These are phyloP conservation scores for Heliornis fulica DNA, from an alignment of 2,113 vertebrate genomes.

Conservation along the genomic window DNA sequence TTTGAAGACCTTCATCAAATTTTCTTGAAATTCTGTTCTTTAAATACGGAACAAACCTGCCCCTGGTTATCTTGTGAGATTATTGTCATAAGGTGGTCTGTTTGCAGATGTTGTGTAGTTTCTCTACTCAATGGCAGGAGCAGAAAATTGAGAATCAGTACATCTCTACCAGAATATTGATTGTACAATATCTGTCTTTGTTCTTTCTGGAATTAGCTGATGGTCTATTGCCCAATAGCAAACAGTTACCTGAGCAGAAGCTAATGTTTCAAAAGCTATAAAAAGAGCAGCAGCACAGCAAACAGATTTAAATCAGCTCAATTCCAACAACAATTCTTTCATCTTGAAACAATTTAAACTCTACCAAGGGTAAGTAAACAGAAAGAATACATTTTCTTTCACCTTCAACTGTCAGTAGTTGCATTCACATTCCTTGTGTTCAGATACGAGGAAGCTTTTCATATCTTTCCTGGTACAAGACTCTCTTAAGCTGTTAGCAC, in stretches of 20 bases:
- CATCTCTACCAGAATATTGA: slow-evolving; percentile 6
- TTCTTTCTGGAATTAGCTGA: slow-evolving; percentile 12
- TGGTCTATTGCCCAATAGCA: slow-evolving; percentile 26
- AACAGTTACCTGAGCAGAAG: slow-evolving; percentile 10
- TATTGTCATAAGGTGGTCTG: not conserved
- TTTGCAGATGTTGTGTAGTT: not conserved
- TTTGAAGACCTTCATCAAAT: not conserved
- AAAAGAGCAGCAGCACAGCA: slow-evolving; percentile 12
- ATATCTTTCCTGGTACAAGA: not conserved
- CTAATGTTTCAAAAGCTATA: slow-evolving; percentile 16
- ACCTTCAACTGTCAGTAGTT: not conserved
- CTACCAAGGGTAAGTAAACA: slow-evolving; percentile 29
- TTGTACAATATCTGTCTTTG: slow-evolving; percentile 4
- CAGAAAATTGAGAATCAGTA: not conserved
- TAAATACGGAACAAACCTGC: not conserved
- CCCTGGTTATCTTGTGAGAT: not conserved
- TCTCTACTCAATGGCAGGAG: not conserved
- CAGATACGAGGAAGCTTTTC: not conserved
- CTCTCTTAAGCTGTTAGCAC: not conserved
- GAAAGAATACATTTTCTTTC: slow-evolving; percentile 16
- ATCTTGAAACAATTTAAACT: slow-evolving; percentile 45
- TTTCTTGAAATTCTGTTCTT: not conserved
- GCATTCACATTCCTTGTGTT: not conserved
- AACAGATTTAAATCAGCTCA: slow-evolving; percentile 37
- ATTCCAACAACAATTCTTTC: slow-evolving; percentile 9